A percentile compares a stretch with the other conserved stretches of the same genome.
These are phyloP conservation scores for Luperina nickerlii DNA, from an alignment of 2,888 invertebrate genomes.

Conservation along the genomic window DNA sequence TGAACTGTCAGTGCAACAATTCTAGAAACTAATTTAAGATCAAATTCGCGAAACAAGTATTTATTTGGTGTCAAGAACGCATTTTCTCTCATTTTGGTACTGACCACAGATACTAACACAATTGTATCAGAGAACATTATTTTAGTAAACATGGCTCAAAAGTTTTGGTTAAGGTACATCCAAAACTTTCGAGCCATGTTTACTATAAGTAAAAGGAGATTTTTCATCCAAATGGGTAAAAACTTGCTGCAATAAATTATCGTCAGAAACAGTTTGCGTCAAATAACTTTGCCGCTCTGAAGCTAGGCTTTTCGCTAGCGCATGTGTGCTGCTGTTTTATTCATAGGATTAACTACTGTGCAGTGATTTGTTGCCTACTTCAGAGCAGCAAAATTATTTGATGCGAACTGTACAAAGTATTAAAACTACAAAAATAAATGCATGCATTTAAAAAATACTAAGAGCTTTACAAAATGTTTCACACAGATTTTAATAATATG, in stretches of 20 bases:
- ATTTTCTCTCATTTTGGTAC: not conserved
- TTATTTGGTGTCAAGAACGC: not conserved
- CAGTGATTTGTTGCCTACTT: too few species aligned
- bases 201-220: not conserved
- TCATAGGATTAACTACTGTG: too few species aligned
- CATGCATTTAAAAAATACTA: not conserved
- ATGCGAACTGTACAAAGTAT: not conserved
- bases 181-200: too few species aligned
- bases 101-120: too few species aligned
- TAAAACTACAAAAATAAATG: slow-evolving; percentile 1
- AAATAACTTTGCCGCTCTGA: too few species aligned
- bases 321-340: too few species aligned
- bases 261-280: too few species aligned
- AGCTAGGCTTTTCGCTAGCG: too few species aligned
- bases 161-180: too few species aligned
- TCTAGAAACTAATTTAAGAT: not conserved
- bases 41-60: not conserved
- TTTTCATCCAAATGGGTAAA: not conserved
- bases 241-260: not conserved
- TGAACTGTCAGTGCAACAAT: too few species aligned
- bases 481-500: not conserved
- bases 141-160: too few species aligned
- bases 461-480: not conserved
- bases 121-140: not conserved
- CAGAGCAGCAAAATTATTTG: too few species aligned